Evolutionary conservation across 2,797 vertebrate genomes (phyloP).

Genomic region (Xenops minutus): DNA sequence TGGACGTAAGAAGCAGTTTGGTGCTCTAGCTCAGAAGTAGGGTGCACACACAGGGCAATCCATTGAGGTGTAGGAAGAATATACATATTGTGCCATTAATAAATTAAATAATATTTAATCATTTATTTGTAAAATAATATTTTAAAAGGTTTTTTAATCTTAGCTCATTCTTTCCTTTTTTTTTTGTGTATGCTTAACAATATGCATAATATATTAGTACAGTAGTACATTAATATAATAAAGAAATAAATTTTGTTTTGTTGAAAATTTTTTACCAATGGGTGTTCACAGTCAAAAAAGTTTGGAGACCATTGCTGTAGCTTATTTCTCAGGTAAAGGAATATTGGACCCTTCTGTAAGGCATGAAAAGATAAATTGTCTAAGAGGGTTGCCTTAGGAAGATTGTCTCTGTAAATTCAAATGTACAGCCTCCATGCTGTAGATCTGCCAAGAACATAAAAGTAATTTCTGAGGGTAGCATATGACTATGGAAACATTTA

Average conservation of each 20-base stretch:
- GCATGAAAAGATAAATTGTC: background rate
- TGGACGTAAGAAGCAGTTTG: background rate
- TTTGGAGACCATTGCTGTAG: background rate
- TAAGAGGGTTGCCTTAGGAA: background rate
- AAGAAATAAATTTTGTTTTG: background rate
- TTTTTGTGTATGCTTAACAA: background rate
- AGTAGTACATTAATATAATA: background rate
- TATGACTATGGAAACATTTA: background rate
- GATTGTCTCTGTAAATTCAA: background rate
- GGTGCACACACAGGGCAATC: too few relatives aligned
- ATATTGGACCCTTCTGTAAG: background rate
- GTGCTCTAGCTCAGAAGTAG: background rate
- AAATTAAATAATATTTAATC: background rate
- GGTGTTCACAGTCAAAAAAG: accelerated
- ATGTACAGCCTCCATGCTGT: background rate
- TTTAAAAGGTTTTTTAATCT: background rate
- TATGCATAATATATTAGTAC: background rate
- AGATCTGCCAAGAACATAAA: background rate
- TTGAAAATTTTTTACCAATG: background rate
- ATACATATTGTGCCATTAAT: background rate
- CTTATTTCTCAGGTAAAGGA: background rate
- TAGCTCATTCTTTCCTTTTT: background rate
- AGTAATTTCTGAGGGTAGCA: background rate
- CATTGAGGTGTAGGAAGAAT: background rate
- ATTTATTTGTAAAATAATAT: background rate